Conservation (phyloP, 2,797 vertebrate species). For the Lycodopsis pacificus region DNA sequence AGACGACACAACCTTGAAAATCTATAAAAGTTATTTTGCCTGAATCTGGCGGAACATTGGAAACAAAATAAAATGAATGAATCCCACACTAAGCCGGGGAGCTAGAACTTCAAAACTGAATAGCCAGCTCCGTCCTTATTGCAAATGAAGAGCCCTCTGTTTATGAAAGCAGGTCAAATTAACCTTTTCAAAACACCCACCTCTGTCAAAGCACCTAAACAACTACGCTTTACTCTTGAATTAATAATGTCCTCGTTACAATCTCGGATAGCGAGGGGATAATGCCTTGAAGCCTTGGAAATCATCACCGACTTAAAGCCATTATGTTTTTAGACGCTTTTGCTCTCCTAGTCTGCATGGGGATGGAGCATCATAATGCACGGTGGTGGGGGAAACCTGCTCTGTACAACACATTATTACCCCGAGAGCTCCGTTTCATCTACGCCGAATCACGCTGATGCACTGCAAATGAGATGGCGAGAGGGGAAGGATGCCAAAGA, state of each 20-base stretch:
- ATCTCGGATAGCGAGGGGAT: slow-evolving; percentile 15
- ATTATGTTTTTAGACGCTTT: slow-evolving; percentile 40
- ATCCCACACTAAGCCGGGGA: neutral
- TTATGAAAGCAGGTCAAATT: slow-evolving; percentile 33
- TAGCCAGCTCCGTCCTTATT: slow-evolving; percentile 48
- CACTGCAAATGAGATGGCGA: slow-evolving; percentile 60
- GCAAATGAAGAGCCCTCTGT: slow-evolving; percentile 39
- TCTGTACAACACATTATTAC: slow-evolving; percentile 59
- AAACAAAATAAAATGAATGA: slow-evolving; percentile 1
- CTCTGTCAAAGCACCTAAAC: slow-evolving; percentile 17
- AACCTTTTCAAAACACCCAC: slow-evolving; percentile 33
- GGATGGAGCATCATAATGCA: slow-evolving; percentile 37
- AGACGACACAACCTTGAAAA: slow-evolving; percentile 23
- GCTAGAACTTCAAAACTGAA: slow-evolving; percentile 31
- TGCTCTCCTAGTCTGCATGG: slow-evolving; percentile 17
- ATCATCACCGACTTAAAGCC: slow-evolving; percentile 43
- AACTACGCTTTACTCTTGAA: slow-evolving; percentile 20
- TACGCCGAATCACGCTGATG: slow-evolving; percentile 57
- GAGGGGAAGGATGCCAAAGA: slow-evolving; percentile 43
- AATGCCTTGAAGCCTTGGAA: slow-evolving; percentile 9
- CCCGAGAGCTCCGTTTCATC: slow-evolving; percentile 61
- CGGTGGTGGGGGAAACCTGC: slow-evolving; percentile 49
- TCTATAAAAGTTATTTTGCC: slow-evolving; percentile 18
- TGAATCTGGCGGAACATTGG: neutral
- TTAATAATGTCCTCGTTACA: slow-evolving; percentile 42